Evolutionary conservation across 1,140 invertebrate genomes (phyloP).

Genomic region (Drosophila obscura): DNA sequence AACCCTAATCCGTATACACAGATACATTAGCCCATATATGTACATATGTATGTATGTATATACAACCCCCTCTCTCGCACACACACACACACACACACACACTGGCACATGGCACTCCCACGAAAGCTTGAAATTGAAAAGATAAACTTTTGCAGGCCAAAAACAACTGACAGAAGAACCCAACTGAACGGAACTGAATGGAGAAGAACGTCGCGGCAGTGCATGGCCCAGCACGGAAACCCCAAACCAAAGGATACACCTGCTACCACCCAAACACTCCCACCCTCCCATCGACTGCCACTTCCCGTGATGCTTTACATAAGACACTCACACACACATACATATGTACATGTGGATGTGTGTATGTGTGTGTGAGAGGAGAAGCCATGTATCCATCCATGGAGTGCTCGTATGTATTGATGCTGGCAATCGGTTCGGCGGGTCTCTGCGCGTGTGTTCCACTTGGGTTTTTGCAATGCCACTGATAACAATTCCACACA

Average conservation of each 20-base stretch:
- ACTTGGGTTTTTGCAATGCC: constrained; percentile 66
- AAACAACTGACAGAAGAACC: constrained; percentile 48
- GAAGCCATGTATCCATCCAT: background rate
- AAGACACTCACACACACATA: constrained; percentile 13
- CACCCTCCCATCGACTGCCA: constrained; percentile 12
- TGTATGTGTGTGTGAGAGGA: background rate
- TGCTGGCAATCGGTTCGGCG: constrained; percentile 70
- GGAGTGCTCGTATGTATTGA: constrained; percentile 51
- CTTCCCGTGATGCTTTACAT: constrained; percentile 11
- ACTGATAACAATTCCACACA: constrained; percentile 67
- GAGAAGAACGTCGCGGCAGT: constrained; percentile 1
- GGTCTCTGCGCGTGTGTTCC: constrained; percentile 61
- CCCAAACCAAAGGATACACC: constrained; percentile 13
- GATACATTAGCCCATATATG: constrained; percentile 52
- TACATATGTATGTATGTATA: constrained; percentile 15
- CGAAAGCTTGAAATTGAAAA: constrained; percentile 71
- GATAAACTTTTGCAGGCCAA: constrained; percentile 76
- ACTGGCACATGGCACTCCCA: constrained; percentile 19
- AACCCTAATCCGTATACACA: constrained; percentile 72
- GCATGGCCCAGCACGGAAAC: background rate
- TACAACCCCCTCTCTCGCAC: constrained; percentile 5
- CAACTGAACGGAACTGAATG: constrained; percentile 2
- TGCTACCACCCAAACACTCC: constrained; percentile 15
- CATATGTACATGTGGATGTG: background rate
- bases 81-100: constrained; percentile 13